phyloP scores from a whole-genome alignment of 2,113 vertebrate genomes.

The Petaurus breviceps region DNA sequence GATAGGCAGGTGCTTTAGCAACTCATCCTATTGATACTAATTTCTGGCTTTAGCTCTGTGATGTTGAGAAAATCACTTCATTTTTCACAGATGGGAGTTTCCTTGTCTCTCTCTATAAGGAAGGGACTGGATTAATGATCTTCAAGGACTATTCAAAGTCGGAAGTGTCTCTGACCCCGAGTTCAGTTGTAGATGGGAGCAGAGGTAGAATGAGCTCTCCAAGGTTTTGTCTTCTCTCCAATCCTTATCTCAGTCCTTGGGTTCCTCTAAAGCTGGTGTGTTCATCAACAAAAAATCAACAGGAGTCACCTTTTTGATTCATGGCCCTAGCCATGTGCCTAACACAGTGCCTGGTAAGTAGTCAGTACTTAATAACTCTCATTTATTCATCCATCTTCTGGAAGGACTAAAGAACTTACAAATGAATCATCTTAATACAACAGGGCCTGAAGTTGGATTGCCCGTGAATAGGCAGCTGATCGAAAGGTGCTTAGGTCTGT shows the following conservation, averaged over 20 bases:
- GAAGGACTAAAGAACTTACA: background rate
- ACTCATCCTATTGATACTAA: background rate
- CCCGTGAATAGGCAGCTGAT: background rate
- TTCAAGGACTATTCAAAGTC: background rate
- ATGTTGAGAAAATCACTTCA: background rate
- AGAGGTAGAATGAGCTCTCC: background rate
- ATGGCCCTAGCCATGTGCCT: background rate
- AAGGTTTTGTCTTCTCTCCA: background rate
- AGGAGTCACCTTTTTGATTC: background rate
- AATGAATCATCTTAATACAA: background rate
- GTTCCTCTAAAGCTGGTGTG: background rate
- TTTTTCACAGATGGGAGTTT: background rate
- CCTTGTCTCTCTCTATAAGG: background rate
- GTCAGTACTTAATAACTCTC: background rate
- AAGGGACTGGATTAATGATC: background rate
- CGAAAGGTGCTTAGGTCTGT: background rate
- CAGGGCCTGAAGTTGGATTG: background rate
- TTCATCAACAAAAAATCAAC: background rate
- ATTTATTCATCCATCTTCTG: background rate
- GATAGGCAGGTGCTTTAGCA: background rate
- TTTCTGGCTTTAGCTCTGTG: background rate
- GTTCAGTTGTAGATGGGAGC: background rate
- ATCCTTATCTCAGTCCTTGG: background rate
- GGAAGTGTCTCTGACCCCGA: background rate
- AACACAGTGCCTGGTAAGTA: background rate